Base-by-base conservation (phyloP, 2,888 invertebrate genomes). In the Idaea biselata region DNA sequence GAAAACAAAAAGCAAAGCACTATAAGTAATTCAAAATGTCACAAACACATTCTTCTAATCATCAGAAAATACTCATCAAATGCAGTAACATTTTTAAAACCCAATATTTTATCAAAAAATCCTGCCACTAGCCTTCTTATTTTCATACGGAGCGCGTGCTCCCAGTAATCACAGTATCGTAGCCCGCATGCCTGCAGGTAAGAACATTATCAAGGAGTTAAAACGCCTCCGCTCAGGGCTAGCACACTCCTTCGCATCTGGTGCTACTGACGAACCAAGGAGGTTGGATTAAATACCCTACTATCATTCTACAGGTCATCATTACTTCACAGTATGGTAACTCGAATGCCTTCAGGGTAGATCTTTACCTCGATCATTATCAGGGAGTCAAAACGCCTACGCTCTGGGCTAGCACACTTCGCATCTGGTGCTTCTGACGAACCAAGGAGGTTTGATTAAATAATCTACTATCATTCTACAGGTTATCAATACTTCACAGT, bases 141-240 rank as follows among this genome's bases (percentile, higher is more conserved):
- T 44, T 44, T 44, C 63, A 58, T 65, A 73, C 71, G 32, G 57
- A 54, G 54, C 58, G 61, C 55, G 62, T 63, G 63, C 14, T 59
- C 59, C 59, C 78, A 76, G 69, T 72, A 62, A 79, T 79, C 78
- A 72, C 54, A 61, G 79, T 76, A 72, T 73, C 68, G 61, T 58
- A 66, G 61, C 73, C 72, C 59, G 53, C 57, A 16, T 56, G 64
- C 64, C 64, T 55, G 33, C 6, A 64, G 64, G 61, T 61, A 63
- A 58, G 33, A 18, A 56, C 55, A 63, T 63, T 63, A 63, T 58
- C 32, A 33, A 25, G 32, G 56, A 59, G 56, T 44, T 2, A 56
- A 56, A 18, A 6, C 56, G 18, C 56, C 56, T 56, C n/a, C 44
- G 44, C 44, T 44, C 44, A 8, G 14, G 44, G 44, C 44, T 44